A percentile compares a stretch with the other conserved stretches of the same genome.
Evolutionary conservation across 2,888 invertebrate genomes (phyloP).

Genomic region (Andricus curvator): DNA sequence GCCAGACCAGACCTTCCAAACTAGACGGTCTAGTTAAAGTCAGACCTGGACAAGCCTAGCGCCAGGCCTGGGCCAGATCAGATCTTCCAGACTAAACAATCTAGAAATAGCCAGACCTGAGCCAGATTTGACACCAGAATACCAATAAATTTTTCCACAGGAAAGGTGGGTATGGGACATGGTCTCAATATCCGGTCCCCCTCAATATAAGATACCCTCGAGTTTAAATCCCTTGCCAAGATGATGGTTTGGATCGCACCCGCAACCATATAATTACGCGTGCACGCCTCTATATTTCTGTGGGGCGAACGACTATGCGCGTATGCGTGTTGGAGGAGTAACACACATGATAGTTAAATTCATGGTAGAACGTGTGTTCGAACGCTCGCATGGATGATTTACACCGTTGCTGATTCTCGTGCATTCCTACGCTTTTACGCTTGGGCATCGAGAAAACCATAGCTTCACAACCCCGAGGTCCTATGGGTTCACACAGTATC

Average conservation of each 20-base stretch:
- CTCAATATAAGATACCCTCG: slow-evolving; percentile 8
- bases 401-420: slow-evolving; percentile 62
- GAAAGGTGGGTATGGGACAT: neutral
- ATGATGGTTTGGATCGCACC: slow-evolving; percentile 59
- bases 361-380: slow-evolving; percentile 41
- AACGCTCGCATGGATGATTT: slow-evolving; percentile 61
- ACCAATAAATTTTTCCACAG: no score
- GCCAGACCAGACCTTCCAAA: no score
- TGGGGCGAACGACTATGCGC: slow-evolving; percentile 38
- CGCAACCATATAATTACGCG: slow-evolving; percentile 64
- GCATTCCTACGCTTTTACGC: slow-evolving; percentile 54
- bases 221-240: slow-evolving; percentile 38
- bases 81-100: no score
- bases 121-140: no score
- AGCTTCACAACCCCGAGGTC: slow-evolving; percentile 31
- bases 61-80: no score
- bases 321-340: slow-evolving; percentile 16
- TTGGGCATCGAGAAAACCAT: slow-evolving; percentile 31
- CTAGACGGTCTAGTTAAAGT: no score
- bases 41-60: no score
- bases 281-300: slow-evolving; percentile 53
- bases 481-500: slow-evolving; percentile 30
- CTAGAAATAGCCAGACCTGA: no score
- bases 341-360: slow-evolving; percentile 30
- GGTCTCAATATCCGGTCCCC: slow-evolving; percentile 15